Conservation (phyloP, 2,113 vertebrate genomes). For the Eublepharis macularius region DNA sequence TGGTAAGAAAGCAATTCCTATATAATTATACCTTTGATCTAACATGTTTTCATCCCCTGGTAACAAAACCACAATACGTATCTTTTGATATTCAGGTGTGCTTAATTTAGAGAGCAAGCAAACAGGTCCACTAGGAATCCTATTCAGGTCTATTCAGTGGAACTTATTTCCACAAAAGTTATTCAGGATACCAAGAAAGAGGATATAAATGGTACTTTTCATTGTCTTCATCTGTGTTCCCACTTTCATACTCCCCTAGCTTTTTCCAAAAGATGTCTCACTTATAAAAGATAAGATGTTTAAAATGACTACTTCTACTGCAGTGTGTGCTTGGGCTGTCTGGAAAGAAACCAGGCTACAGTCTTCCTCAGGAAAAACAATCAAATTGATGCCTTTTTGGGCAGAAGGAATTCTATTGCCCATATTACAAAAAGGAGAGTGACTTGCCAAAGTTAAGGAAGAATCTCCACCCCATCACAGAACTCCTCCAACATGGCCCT, state of each 20-base stretch:
- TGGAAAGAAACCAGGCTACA: not conserved
- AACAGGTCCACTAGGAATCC: no score
- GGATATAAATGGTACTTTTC: rapidly evolving
- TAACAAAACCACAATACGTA: not conserved
- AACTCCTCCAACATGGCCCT: rapidly evolving
- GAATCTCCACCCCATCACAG: not conserved
- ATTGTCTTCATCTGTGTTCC: not conserved
- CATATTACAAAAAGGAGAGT: not conserved
- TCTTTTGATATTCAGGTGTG: not conserved
- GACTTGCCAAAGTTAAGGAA: rapidly evolving
- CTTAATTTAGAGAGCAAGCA: no score
- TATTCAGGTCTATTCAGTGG: not conserved
- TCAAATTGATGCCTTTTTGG: rapidly evolving
- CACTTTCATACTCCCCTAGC: not conserved
- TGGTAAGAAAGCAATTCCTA: not conserved
- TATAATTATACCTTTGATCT: not conserved
- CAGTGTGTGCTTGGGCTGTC: not conserved
- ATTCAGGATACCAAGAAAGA: not conserved
- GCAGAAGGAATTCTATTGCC: not conserved
- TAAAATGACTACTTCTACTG: not conserved
- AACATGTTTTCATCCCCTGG: not conserved
- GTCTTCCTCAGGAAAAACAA: not conserved
- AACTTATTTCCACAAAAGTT: no score
- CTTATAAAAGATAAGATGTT: not conserved
- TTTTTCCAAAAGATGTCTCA: not conserved